phyloP scores from a whole-genome alignment of 2,888 invertebrate species.

The Epicampocera succincta region DNA sequence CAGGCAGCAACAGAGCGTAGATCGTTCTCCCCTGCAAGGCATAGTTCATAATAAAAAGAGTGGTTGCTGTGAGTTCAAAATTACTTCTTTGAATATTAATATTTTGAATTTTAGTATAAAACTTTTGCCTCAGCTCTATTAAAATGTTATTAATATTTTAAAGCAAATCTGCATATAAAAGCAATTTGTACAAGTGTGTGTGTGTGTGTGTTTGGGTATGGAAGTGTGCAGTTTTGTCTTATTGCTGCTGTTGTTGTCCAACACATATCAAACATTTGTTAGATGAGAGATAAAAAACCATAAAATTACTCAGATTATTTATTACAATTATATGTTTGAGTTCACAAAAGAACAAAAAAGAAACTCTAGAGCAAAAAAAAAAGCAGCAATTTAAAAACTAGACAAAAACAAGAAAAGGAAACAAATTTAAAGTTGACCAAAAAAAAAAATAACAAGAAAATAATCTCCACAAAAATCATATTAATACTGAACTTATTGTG shows the following conservation, averaged over 20 bases:
- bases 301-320: constrained; percentile 62
- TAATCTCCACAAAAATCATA: constrained; percentile 39
- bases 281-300: constrained; percentile 60
- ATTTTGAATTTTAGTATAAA: too few species aligned
- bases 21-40: too few species aligned
- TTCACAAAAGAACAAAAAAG: constrained; percentile 30
- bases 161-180: too few species aligned
- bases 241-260: constrained; percentile 6
- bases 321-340: constrained; percentile 64
- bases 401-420: background rate
- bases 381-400: background rate
- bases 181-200: too few species aligned
- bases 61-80: too few species aligned
- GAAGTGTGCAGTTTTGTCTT: background rate
- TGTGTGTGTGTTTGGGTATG: background rate
- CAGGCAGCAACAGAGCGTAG: too few species aligned
- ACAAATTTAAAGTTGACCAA: constrained; percentile 43
- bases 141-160: too few species aligned
- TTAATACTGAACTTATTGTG: constrained; percentile 49
- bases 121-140: too few species aligned
- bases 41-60: too few species aligned
- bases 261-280: constrained; percentile 44
- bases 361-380: background rate
- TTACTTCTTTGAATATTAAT: too few species aligned
- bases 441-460: constrained; percentile 7